These are phyloP conservation scores for Octonoba sinensis DNA, from an alignment of 2,888 invertebrate species.

Conservation along the genomic window DNA sequence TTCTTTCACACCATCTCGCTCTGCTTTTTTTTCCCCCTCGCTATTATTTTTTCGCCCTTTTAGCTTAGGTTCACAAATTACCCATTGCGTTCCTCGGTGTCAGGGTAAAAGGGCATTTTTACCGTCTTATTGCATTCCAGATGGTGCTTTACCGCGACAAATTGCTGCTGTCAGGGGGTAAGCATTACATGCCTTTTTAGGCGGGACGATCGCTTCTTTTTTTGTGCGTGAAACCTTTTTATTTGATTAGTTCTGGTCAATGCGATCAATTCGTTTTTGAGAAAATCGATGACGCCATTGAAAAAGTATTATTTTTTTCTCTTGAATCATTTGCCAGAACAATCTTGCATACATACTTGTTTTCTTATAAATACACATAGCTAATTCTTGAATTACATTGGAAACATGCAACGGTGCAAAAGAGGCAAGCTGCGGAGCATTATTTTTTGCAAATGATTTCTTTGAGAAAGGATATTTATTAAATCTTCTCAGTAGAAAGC, in stretches of 20 bases:
- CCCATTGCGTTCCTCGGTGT: conserved; percentile 51
- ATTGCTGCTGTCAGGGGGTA: conserved; percentile 36
- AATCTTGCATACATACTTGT: no score
- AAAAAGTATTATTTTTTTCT: no score
- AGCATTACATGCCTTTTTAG: conserved; percentile 38
- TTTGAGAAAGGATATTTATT: no score
- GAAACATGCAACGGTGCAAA: no score
- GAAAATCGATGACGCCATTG: no score
- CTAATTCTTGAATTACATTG: no score
- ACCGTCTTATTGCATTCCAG: conserved; percentile 56
- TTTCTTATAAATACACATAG: no score
- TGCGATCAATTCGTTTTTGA: no score
- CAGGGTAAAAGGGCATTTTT: conserved; percentile 54
- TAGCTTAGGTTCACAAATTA: conserved; percentile 54
- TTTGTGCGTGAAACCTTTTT: not conserved
- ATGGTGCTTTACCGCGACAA: conserved; percentile 42
- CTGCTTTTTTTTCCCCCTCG: conserved; percentile 12
- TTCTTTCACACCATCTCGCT: not conserved
- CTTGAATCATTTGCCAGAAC: no score
- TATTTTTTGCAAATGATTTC: no score
- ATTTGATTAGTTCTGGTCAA: conserved; percentile 29
- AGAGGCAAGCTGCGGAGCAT: no score
- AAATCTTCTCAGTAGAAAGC: no score
- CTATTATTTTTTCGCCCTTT: conserved; percentile 17
- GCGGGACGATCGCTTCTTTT: conserved; percentile 15